phyloP scores from a whole-genome alignment of 2,888 invertebrate species.

The Phymatocera aterrima region DNA sequence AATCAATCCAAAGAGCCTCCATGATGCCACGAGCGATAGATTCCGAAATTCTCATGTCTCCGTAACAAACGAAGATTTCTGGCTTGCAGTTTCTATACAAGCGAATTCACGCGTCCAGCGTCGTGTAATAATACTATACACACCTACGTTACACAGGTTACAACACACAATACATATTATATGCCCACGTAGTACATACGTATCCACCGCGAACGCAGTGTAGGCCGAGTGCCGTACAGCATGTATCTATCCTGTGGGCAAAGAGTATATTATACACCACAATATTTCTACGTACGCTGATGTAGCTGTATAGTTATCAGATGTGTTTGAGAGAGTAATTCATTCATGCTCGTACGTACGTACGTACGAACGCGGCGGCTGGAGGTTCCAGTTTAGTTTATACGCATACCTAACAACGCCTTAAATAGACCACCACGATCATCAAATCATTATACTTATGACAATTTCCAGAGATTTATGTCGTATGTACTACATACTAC shows the following conservation, averaged over 20 bases:
- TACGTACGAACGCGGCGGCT: slow-evolving; percentile 4
- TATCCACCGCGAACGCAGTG: neutral
- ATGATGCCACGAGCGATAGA: no score
- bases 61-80: no score
- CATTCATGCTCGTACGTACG: no score
- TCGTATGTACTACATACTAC: neutral
- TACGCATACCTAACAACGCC: no score
- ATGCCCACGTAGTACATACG: neutral
- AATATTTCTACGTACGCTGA: neutral
- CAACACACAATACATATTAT: no score
- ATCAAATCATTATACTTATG: no score
- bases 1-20: no score
- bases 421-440: slow-evolving; percentile 20
- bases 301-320: slow-evolving; percentile 7
- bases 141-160: no score
- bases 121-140: no score
- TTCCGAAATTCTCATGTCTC: no score
- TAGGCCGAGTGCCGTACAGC: neutral
- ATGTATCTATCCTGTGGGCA: neutral
- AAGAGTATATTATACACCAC: neutral
- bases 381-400: neutral
- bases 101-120: no score
- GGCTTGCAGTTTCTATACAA: no score
- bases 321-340: slow-evolving; percentile 13
- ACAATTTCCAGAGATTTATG: slow-evolving; percentile 7